Percentiles rank a stretch among this genome's conserved stretches.
These are phyloP conservation scores for Metridium senile DNA, from an alignment of 92 coral and sea anemone genomes.

Conservation along the genomic window DNA sequence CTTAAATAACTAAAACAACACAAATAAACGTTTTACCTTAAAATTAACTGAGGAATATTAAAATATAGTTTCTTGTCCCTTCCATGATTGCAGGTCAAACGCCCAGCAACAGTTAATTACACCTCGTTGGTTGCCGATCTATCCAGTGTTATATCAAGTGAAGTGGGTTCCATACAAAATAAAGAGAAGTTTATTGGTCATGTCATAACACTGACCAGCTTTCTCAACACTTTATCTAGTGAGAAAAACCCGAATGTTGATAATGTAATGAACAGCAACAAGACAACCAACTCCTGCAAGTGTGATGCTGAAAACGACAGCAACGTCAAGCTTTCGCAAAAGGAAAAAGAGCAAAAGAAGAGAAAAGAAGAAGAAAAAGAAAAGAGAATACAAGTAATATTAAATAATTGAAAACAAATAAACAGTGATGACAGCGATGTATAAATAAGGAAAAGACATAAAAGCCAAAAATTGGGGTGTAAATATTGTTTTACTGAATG, in stretches of 20 bases:
- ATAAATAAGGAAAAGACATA: no score
- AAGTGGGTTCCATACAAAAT: background rate
- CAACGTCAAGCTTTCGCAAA: background rate
- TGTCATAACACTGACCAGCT: slow-evolving; percentile 17
- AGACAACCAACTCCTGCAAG: background rate
- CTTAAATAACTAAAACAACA: no score
- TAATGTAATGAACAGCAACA: background rate
- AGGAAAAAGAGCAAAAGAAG: slow-evolving; percentile 5
- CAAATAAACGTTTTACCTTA: no score
- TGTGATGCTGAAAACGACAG: background rate
- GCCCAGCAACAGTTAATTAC: slow-evolving; percentile 21
- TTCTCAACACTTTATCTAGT: slow-evolving; percentile 26
- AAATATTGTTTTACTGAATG: no score
- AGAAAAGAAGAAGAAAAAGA: background rate
- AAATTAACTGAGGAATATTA: no score
- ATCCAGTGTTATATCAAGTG: background rate
- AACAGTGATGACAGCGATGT: no score
- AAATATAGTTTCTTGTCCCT: no score
- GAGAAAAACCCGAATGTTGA: background rate
- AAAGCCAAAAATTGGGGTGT: no score
- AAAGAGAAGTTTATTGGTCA: slow-evolving; percentile 20
- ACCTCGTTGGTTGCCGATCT: slow-evolving; percentile 8
- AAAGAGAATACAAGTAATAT: slow-evolving; percentile 10
- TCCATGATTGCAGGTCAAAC: slow-evolving; percentile 32
- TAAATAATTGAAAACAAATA: background rate